phyloP scores from a whole-genome alignment of 2,113 vertebrate genomes.

The Plecotus auritus region DNA sequence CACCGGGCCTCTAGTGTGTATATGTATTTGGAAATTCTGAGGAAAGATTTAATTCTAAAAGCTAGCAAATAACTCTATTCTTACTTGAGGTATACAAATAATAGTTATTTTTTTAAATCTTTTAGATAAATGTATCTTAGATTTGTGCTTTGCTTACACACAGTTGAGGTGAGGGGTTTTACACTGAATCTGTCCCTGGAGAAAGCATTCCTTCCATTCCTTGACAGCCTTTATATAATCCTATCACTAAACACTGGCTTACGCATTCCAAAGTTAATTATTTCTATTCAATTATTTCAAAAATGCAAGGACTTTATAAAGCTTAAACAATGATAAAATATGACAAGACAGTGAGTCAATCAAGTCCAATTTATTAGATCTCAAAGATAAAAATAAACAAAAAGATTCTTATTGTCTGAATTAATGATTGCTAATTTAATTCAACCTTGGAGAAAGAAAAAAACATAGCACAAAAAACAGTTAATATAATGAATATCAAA shows the following conservation, averaged over 20 bases:
- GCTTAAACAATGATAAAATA: neutral
- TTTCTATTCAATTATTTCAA: constrained; percentile 34
- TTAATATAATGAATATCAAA: neutral
- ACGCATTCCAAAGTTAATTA: neutral
- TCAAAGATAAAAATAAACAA: neutral
- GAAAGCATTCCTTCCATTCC: neutral
- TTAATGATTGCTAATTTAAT: neutral
- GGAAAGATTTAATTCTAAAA: no score
- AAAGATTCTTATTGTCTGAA: neutral
- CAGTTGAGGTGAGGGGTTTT: neutral
- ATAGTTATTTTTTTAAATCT: no score
- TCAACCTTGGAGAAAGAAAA: neutral
- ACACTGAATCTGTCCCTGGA: neutral
- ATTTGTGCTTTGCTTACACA: neutral
- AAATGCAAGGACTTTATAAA: neutral
- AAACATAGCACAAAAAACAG: neutral
- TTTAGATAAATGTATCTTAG: neutral
- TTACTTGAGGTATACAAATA: no score
- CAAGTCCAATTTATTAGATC: neutral
- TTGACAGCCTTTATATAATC: neutral
- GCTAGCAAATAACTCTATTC: no score
- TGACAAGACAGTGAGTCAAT: neutral
- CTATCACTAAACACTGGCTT: neutral
- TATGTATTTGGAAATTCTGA: no score
- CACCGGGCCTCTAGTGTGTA: no score